These are phyloP conservation scores for Vulpes ferrilata DNA, from an alignment of 2,113 vertebrate species.

Conservation along the genomic window DNA sequence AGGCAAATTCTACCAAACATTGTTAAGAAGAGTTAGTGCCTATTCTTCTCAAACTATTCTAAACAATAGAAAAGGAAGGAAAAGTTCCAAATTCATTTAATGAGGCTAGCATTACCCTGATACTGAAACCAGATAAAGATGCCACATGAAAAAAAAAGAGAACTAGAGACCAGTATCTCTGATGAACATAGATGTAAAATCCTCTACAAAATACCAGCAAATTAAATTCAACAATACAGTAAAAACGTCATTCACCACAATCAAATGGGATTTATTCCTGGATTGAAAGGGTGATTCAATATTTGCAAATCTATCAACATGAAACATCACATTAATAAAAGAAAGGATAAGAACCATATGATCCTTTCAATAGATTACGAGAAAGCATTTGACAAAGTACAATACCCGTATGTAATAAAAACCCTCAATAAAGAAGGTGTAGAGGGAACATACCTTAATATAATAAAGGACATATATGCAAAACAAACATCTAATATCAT, in stretches of 20 bases:
- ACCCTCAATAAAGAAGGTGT: neutral
- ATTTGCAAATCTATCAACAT: neutral
- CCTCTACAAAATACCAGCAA: neutral
- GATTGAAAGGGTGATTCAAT: neutral
- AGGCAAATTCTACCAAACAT: too few species aligned
- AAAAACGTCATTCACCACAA: neutral
- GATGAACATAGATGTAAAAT: neutral
- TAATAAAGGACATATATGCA: neutral
- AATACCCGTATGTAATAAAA: neutral
- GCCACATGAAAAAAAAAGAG: too few species aligned
- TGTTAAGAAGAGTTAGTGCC: too few species aligned
- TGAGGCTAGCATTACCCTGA: neutral
- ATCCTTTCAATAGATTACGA: neutral
- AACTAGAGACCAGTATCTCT: neutral
- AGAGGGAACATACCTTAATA: neutral
- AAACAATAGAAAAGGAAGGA: neutral
- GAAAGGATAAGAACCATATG: neutral
- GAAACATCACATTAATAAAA: neutral
- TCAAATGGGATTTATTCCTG: neutral
- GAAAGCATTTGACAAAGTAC: neutral
- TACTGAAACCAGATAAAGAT: neutral
- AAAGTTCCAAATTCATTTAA: neutral
- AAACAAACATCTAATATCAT: neutral
- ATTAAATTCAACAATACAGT: neutral
- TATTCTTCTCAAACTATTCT: too few species aligned